Conservation (phyloP, 2,113 vertebrate species). For the Trogon melanurus region DNA sequence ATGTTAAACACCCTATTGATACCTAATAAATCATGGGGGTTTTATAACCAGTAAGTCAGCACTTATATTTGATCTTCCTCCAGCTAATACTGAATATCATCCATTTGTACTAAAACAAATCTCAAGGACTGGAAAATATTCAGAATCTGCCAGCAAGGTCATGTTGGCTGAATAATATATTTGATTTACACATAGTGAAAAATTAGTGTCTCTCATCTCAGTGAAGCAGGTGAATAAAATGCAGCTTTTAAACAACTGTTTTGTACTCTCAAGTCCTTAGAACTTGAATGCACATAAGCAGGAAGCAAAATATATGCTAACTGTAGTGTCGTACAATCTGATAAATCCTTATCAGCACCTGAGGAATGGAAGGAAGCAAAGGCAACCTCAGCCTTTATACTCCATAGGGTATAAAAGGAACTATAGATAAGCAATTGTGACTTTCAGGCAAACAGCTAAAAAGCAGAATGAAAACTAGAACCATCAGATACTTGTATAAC, state of each 20-base stretch:
- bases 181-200: slow-evolving; percentile 17
- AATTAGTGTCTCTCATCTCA: background rate
- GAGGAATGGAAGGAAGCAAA: background rate
- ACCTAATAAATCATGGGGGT: background rate
- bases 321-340: background rate
- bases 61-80: slow-evolving; percentile 27
- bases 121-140: slow-evolving; percentile 42
- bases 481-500: background rate
- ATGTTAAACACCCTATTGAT: background rate
- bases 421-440: background rate
- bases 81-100: slow-evolving; percentile 2
- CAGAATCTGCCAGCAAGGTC: background rate
- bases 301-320: background rate
- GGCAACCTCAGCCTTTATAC: background rate
- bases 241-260: background rate
- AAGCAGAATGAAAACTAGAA: background rate
- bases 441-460: background rate
- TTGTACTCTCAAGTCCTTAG: background rate
- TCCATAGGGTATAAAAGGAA: background rate
- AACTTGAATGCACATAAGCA: background rate
- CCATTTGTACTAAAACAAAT: slow-evolving; percentile 20
- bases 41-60: background rate
- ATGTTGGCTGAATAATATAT: background rate
- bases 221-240: background rate
- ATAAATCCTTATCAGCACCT: background rate